Evolutionary conservation across 2,113 vertebrate genomes (phyloP).

Genomic region (Falco punctatus): DNA sequence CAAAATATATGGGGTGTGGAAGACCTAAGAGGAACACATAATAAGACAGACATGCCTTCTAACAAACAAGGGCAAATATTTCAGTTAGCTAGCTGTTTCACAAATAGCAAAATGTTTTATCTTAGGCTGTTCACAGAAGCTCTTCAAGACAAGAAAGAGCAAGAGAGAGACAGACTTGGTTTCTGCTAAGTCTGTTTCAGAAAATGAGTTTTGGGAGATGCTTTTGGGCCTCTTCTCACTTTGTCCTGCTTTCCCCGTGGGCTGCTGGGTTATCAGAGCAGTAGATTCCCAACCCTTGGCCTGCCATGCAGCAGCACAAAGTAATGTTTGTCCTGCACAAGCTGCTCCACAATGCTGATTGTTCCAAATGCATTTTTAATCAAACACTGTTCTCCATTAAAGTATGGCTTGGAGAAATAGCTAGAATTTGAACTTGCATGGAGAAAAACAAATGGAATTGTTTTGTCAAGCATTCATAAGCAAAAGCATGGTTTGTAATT

Average conservation of each 20-base stretch:
- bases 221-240: background rate
- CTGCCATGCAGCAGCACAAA: background rate
- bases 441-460: background rate
- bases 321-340: constrained; percentile 31
- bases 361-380: constrained; percentile 7
- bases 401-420: background rate
- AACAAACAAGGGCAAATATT: background rate
- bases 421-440: background rate
- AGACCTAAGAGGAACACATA: background rate
- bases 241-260: background rate
- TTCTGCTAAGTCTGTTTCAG: background rate
- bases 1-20: background rate
- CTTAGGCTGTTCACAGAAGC: background rate
- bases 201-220: background rate
- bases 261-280: background rate
- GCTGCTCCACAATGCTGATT: constrained; percentile 36
- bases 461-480: background rate
- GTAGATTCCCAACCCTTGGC: background rate
- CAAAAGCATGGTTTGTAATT: background rate
- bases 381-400: background rate
- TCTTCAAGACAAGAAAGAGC: background rate
- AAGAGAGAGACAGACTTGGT: background rate
- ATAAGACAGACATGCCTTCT: background rate
- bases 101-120: background rate
- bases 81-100: background rate